phyloP scores from a whole-genome alignment of 2,113 vertebrate genomes.

The Nothobranchius kuhntae region DNA sequence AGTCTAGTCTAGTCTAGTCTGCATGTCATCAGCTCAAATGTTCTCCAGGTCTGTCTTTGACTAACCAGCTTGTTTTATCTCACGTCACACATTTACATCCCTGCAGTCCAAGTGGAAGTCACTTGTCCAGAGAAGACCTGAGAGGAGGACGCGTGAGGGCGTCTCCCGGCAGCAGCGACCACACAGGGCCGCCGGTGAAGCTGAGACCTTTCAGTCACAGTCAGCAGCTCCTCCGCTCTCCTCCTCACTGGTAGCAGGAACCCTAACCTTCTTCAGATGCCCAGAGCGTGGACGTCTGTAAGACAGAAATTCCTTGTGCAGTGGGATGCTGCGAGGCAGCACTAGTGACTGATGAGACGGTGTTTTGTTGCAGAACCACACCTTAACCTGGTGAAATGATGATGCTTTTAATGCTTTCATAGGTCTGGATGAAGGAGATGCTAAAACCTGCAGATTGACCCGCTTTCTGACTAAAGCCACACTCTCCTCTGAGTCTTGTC shows the following conservation, averaged over 20 bases:
- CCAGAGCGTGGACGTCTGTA: neutral
- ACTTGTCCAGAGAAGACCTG: constrained; percentile 3
- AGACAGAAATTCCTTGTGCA: neutral
- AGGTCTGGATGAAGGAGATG: constrained; percentile 35
- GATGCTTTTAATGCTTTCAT: neutral
- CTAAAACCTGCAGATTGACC: constrained; percentile 59
- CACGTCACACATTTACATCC: too few species aligned
- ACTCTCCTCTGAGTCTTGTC: constrained; percentile 32
- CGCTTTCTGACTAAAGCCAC: constrained; percentile 64
- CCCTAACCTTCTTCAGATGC: neutral
- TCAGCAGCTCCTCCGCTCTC: too few species aligned
- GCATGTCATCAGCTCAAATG: too few species aligned
- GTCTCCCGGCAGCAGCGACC: constrained; percentile 8
- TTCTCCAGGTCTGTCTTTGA: too few species aligned
- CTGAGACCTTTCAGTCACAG: constrained; percentile 37
- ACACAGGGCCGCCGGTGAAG: constrained; percentile 17
- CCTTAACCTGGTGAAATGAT: neutral
- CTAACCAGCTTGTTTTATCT: too few species aligned
- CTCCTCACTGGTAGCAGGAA: too few species aligned
- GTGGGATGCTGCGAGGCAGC: neutral
- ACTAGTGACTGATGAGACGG: neutral
- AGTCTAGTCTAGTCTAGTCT: too few species aligned
- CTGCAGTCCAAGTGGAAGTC: too few species aligned
- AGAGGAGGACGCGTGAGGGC: neutral
- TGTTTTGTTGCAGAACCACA: neutral